phyloP scores from a whole-genome alignment of 2,888 invertebrate species.

The Trypoxylon attenuatum region DNA sequence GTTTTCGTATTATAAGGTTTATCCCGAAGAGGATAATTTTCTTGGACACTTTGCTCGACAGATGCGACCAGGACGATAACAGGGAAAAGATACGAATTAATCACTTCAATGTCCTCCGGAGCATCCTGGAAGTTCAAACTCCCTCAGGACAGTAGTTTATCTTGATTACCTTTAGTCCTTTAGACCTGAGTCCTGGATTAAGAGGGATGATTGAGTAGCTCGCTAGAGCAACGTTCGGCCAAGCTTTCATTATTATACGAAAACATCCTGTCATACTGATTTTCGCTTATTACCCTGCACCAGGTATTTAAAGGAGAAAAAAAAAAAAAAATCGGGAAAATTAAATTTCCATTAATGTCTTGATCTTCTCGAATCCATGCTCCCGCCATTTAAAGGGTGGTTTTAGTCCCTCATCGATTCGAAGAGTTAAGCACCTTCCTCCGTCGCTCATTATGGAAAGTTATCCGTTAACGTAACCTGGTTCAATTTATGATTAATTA shows the following conservation, averaged over 20 bases:
- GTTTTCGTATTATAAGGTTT: conserved; percentile 44
- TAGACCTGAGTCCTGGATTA: conserved; percentile 57
- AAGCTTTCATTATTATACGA: conserved; percentile 51
- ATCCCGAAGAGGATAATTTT: conserved; percentile 28
- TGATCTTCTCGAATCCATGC: not conserved
- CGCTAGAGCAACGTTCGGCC: conserved; percentile 47
- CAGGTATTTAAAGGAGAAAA: too few species aligned
- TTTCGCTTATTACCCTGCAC: conserved; percentile 26
- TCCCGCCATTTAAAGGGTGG: too few species aligned
- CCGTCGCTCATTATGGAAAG: not conserved
- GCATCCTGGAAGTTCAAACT: conserved; percentile 56
- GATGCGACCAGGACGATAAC: conserved; percentile 36
- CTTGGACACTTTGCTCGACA: conserved; percentile 33
- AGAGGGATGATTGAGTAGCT: conserved; percentile 60
- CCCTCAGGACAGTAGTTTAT: conserved; percentile 57
- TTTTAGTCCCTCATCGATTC: too few species aligned
- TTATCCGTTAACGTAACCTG: not conserved
- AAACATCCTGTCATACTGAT: conserved; percentile 55
- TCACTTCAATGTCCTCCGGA: conserved; percentile 55
- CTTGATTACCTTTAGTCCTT: conserved; percentile 61
- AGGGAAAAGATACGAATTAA: conserved; percentile 57
- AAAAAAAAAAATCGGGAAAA: conserved; percentile 26
- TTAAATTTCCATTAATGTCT: conserved; percentile 26
- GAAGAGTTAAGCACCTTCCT: not conserved
- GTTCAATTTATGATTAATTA: not conserved